Evolutionary conservation across 2,113 vertebrate species (phyloP), one percentile per base, ranked within the genome.

Genomic region (Scomber colias): DNA sequence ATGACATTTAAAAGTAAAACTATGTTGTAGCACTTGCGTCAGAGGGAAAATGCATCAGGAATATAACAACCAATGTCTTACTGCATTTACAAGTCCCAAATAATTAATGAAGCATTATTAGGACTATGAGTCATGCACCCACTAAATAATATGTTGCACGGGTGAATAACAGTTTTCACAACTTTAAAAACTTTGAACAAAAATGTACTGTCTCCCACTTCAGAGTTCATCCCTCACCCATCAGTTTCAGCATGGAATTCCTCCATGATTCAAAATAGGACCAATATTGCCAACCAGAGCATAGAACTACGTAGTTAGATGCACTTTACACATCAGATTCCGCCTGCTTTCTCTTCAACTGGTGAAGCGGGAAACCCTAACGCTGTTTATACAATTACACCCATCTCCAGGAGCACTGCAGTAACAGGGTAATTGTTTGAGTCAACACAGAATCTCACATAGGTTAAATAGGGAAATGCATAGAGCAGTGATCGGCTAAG

Each of bases 311-410:
- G 70, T 79, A 86, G 71, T 13, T 40, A 75, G 57, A 89, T 19
- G 73, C 54, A 31, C 63, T 75, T 82, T 77, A 67, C 77, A 65
- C 81, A 83, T 82, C 65, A 80, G 7, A 65, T 30, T 35, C 27
- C 1, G 19, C 44, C 13, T 54, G 49, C 30, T 51, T 45, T 69
- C 68, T 53, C 57, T 53, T 71, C 63, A 51, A 45, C 78, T 79
- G 69, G 31, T 65, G 72, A 82, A 75, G 77, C 79, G 24, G 72
- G 35, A 72, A 70, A 60, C 35, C 54, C 21, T 56, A 48, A 4
- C 14, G 30, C 1, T 3, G 11, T 65, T 84, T n/a, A 88, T 81
- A 63, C 89, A 89, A 93, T 92, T 93, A 44, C 87, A 88, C 88
- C 67, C 65, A 1, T 90, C 81, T 84, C 61, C 67, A 40, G 11